Evolutionary conservation across 2,888 invertebrate species (phyloP).

Genomic region (Acrocyrtus sp.): DNA sequence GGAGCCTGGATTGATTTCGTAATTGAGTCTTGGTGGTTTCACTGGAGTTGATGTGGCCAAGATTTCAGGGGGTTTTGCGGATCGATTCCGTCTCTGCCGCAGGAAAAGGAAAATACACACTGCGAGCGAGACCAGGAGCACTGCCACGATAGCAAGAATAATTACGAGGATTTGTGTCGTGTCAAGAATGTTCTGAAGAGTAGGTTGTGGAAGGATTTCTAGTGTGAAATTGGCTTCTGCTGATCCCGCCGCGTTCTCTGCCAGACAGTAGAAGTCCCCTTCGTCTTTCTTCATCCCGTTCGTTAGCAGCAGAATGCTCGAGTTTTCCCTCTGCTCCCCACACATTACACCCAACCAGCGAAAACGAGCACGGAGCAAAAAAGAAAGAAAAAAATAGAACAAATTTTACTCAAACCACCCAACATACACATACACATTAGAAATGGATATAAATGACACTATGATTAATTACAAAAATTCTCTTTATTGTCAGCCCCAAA

Average conservation of each 20-base stretch:
- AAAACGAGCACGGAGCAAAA: background rate
- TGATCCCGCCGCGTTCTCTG: conserved; percentile 88
- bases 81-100: conserved; percentile 68
- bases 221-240: conserved; percentile 90
- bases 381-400: background rate
- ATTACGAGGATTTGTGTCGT: conserved; percentile 84
- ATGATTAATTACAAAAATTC: conserved; percentile 40
- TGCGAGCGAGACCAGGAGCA: conserved; percentile 63
- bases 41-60: conserved; percentile 62
- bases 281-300: conserved; percentile 77
- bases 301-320: conserved; percentile 78
- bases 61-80: conserved; percentile 58
- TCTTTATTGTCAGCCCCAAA: conserved; percentile 8
- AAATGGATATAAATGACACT: background rate
- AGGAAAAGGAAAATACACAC: conserved; percentile 72
- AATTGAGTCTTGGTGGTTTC: conserved; percentile 63
- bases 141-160: conserved; percentile 62
- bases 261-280: conserved; percentile 87
- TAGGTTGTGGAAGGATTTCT: conserved; percentile 80
- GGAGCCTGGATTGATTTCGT: conserved; percentile 62
- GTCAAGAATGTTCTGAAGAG: conserved; percentile 71
- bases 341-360: no score
- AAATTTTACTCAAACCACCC: background rate
- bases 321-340: conserved; percentile 37
- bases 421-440: background rate